Evolutionary conservation across 2,113 vertebrate species (phyloP), one percentile per base, ranked within the genome.

Genomic region (Paradoxurus hermaphroditus): DNA sequence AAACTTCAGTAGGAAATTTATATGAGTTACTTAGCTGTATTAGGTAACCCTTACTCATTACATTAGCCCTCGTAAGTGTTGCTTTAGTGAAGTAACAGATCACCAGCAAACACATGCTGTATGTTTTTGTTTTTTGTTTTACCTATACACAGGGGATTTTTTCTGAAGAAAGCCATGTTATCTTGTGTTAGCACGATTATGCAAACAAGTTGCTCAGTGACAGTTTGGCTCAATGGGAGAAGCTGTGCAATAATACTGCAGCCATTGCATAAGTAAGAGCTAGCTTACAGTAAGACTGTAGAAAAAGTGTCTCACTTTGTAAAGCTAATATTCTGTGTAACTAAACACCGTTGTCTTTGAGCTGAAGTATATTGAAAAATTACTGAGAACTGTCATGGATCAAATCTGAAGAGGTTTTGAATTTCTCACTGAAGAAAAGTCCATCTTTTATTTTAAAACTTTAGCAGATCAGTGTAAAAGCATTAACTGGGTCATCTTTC

Each of bases 251-350:
- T 96, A 36, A 68, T 46, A 96, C 95, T 94, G 68, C 59, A 31
- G 86, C 85, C 91, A 90, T 98, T 98, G 98, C 98, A 68, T 98
- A 98, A 99, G 98, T 94, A 67, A 86, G 88, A 91, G 46, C 41
- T 56, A 41, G 51, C 85, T 36, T 83, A 68, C 39, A 96, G 62
- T 46, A 96, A 95, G 62, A 91, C 56, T 46, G 70, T 93, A 79
- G 75, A 91, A 91, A 79, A 68, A 31, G 44, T 51, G 18, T 93
- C 5, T 63, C 56, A 83, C 73, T 96, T 56, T 56, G 83, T 62
- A 93, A 25, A 3, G 0, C 0, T 85, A 70, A 70, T 82, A 41
- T 78, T 86, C 88, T 82, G 41, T 82, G 62, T 59, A 51, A 67
- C 21, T n/a, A 95, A 96, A 86, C 75, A 63, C 41, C 75, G 39